Evolutionary conservation across 2,797 vertebrate species (phyloP), one percentile per base, ranked within the genome.

Genomic region (Enteromius paludinosus): DNA sequence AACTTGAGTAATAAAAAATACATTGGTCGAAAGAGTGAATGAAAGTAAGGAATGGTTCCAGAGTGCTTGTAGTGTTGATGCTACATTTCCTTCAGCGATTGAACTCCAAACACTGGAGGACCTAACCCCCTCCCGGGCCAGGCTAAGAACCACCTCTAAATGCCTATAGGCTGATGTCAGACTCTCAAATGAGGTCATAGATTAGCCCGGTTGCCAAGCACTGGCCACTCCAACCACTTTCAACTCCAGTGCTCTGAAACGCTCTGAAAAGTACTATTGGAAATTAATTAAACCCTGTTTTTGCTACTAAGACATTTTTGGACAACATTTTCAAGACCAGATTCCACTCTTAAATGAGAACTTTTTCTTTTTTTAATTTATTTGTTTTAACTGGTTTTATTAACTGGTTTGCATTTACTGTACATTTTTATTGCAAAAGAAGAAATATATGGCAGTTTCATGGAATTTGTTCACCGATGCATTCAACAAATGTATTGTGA

Each of bases 271-370:
- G 96, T 96, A 96, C 96, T 95, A 96, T 97, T 97, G 96, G 96
- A 97, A 97, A 98, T 97, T 96, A 97, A 98, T 98, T 96, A 97
- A 97, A 97, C 93, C 92, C 95, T 92, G 92, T 94, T 93, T 96
- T 95, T 95, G 93, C 92, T 93, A 96, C 94, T 93, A 94, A 95
- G 95, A 95, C 94, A 94, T 35, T 25, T 38, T 82, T 69, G 45
- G 15, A 15, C 10, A 5, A 87, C 43, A 45, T 72, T 89, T 66
- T 33, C 87, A 92, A 86, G 82, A 88, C 88, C 85, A 83, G 78
- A 85, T 90, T 92, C 89, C 73, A 86, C 90, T 94, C 92, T 91
- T 79, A 90, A 87, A 86, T 89, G 90, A 92, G 86, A 88, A 92
- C 86, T 90, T 92, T 89, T 88, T 54, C 0, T 3, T 54, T 14